phyloP scores from a whole-genome alignment of 2,888 invertebrate species.

The Apodemia duryi region DNA sequence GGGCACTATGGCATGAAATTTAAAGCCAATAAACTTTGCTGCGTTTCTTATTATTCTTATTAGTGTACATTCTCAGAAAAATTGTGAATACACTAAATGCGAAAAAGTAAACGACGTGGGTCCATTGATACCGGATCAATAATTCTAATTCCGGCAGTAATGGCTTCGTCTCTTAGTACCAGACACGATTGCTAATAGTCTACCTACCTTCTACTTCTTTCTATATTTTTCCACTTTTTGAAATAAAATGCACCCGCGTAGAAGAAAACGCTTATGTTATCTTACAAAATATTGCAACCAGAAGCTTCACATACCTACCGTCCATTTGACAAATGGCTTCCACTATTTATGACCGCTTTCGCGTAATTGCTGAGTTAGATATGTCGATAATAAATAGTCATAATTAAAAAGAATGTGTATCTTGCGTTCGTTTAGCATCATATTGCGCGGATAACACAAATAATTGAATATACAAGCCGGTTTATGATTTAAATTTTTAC shows the following conservation, averaged over 20 bases:
- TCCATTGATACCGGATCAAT: constrained; percentile 57
- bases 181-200: constrained; percentile 72
- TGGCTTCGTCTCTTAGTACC: constrained; percentile 69
- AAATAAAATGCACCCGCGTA: constrained; percentile 75
- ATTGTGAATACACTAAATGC: constrained; percentile 75
- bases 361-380: constrained; percentile 67
- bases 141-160: constrained; percentile 58
- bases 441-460: constrained; percentile 62
- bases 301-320: constrained; percentile 59
- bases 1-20: constrained; percentile 79
- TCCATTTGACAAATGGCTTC: constrained; percentile 63
- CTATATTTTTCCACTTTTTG: constrained; percentile 69
- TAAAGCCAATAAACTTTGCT: constrained; percentile 77
- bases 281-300: constrained; percentile 60
- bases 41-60: constrained; percentile 75
- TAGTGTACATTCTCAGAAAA: constrained; percentile 66
- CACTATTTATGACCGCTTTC: constrained; percentile 61
- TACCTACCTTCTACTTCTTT: constrained; percentile 70
- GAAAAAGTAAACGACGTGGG: constrained; percentile 60
- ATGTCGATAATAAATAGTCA: constrained; percentile 43
- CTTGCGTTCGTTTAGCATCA: constrained; percentile 61
- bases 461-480: constrained; percentile 50
- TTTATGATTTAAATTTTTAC: constrained; percentile 53
- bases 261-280: constrained; percentile 68
- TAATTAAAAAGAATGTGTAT: constrained; percentile 46